Evolutionary conservation across 2,888 invertebrate species (phyloP).

Genomic region (Amiota communis): DNA sequence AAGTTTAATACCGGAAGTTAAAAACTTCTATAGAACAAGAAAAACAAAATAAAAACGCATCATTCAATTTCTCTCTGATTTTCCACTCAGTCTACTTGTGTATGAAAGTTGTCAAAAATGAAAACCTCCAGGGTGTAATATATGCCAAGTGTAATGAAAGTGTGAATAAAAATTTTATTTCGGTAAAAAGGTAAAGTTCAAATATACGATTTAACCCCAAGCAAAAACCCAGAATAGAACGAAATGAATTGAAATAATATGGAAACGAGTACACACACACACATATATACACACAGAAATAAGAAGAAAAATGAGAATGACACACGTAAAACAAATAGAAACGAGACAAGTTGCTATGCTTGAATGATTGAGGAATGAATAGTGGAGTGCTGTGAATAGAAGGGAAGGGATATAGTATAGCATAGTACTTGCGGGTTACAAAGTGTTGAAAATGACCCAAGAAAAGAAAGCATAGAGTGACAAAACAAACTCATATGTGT

Average conservation of each 20-base stretch:
- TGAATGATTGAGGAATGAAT: background rate
- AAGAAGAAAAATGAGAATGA: background rate
- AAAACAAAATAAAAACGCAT: too few relatives aligned
- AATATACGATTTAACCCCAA: conserved; percentile 59
- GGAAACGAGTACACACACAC: background rate
- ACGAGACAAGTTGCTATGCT: conserved; percentile 40
- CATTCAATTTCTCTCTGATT: conserved; percentile 21
- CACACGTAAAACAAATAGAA: conserved; percentile 48
- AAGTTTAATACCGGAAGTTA: conserved; percentile 25
- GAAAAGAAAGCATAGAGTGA: conserved; percentile 41
- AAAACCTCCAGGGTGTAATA: conserved; percentile 58
- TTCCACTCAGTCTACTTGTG: conserved; percentile 11
- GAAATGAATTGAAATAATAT: too few relatives aligned
- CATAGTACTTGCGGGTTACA: conserved; percentile 6
- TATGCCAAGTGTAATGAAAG: conserved; percentile 58
- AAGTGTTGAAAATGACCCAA: conserved; percentile 60
- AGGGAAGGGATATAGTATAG: background rate
- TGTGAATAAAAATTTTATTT: conserved; percentile 54
- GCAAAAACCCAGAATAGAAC: conserved; percentile 39
- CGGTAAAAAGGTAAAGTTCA: conserved; percentile 54
- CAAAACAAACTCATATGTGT: conserved; percentile 19
- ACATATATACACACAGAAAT: background rate
- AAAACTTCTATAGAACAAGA: conserved; percentile 16
- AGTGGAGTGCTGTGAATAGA: background rate
- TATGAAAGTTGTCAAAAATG: conserved; percentile 48